Evolutionary conservation across 1,140 invertebrate species (phyloP).

Genomic region (Aphaenogaster floridana): DNA sequence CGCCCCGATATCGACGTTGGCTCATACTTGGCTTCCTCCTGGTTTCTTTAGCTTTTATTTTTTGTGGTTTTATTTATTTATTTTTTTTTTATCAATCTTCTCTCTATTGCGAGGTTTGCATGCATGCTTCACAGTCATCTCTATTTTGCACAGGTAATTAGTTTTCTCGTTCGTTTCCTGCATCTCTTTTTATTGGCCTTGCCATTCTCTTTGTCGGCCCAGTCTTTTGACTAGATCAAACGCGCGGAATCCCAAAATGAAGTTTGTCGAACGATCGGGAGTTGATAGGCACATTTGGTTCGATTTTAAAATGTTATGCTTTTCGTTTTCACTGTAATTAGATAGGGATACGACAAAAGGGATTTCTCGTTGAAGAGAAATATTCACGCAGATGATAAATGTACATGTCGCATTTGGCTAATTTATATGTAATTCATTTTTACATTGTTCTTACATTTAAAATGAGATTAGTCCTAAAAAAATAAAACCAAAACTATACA

Average conservation of each 20-base stretch:
- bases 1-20: no score
- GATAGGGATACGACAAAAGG: conserved; percentile 1
- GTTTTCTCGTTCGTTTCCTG: conserved; percentile 22
- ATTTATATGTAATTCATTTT: background rate
- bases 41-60: background rate
- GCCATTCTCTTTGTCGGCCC: conserved; percentile 21
- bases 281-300: conserved; percentile 17
- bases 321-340: background rate
- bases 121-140: background rate
- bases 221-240: conserved; percentile 52
- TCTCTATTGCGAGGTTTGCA: background rate
- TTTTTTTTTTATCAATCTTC: background rate
- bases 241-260: conserved; percentile 47
- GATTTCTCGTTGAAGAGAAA: background rate
- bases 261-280: conserved; percentile 43
- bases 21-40: no score
- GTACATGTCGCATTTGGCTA: background rate
- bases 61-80: background rate
- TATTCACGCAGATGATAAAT: background rate
- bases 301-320: conserved; percentile 28
- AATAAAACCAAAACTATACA: background rate
- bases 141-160: conserved; percentile 36
- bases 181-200: background rate
- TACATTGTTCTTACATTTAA: background rate
- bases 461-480: background rate